These are phyloP conservation scores for Abramis brama DNA, from an alignment of 2,113 vertebrate genomes.

Conservation along the genomic window DNA sequence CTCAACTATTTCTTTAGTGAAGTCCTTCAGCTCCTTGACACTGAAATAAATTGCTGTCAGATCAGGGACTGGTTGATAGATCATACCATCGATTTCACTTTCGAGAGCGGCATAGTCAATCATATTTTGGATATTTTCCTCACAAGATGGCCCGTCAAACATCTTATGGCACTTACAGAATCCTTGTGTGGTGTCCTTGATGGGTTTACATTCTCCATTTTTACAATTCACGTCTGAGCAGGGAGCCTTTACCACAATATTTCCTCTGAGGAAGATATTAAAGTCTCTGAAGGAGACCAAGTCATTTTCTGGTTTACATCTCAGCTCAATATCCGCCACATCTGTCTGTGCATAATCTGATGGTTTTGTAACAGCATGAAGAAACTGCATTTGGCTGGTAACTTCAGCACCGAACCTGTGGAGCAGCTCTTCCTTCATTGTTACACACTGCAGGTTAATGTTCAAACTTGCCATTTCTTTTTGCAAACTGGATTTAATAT, in stretches of 20 bases:
- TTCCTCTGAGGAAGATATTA: background rate
- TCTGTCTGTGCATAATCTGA: constrained; percentile 4
- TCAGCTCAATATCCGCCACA: background rate
- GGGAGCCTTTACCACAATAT: background rate
- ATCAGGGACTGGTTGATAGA: background rate
- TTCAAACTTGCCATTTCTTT: background rate
- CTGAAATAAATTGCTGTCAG: no score
- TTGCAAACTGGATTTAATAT: background rate
- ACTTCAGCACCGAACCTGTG: background rate
- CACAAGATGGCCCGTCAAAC: background rate
- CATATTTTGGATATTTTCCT: background rate
- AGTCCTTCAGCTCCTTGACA: no score
- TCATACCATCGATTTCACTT: background rate
- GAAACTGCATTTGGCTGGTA: background rate
- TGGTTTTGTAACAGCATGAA: background rate
- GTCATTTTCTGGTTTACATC: background rate
- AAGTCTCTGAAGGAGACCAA: background rate
- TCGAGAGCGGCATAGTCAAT: background rate
- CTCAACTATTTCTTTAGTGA: no score
- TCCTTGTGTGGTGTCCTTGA: constrained; percentile 18
- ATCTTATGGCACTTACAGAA: constrained; percentile 3
- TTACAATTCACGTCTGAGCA: background rate
- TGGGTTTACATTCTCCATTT: constrained; percentile 17
- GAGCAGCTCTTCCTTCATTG: background rate
- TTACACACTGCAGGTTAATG: rapidly evolving